Conservation (phyloP, 2,888 invertebrate species). For the Hermaeophaga mercurialis region DNA sequence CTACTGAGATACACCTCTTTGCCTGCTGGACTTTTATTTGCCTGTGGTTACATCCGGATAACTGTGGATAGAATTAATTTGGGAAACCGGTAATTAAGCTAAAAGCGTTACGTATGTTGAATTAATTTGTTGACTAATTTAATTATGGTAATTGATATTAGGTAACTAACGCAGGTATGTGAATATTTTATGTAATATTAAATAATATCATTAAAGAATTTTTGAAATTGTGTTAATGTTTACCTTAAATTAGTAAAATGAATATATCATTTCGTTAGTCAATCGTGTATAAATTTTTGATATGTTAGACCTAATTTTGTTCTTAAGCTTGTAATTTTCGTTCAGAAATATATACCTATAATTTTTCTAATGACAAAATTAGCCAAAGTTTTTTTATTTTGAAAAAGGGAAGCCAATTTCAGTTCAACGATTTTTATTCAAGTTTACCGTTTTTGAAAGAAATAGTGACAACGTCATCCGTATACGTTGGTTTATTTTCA, state of each 20-base stretch:
- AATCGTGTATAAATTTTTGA: no score
- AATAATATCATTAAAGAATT: background rate
- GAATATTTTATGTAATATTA: background rate
- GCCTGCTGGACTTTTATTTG: constrained; percentile 9
- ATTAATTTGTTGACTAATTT: constrained; percentile 14
- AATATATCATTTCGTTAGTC: background rate
- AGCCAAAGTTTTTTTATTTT: no score
- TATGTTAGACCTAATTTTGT: no score
- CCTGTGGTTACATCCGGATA: constrained; percentile 17
- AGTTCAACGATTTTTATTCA: no score
- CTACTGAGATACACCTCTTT: background rate
- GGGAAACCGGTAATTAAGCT: constrained; percentile 14
- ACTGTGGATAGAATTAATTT: constrained; percentile 18
- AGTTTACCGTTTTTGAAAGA: no score
- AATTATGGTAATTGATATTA: constrained; percentile 19
- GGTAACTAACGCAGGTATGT: background rate
- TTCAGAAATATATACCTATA: no score
- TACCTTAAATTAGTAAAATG: background rate
- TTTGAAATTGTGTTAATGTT: background rate
- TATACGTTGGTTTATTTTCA: no score
- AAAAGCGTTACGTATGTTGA: constrained; percentile 16
- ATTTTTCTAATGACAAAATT: no score
- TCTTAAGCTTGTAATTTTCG: no score
- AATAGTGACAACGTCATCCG: no score
- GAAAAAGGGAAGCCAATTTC: no score